Evolutionary conservation across 1,140 invertebrate genomes (phyloP).

Genomic region (Conus betulinus): DNA sequence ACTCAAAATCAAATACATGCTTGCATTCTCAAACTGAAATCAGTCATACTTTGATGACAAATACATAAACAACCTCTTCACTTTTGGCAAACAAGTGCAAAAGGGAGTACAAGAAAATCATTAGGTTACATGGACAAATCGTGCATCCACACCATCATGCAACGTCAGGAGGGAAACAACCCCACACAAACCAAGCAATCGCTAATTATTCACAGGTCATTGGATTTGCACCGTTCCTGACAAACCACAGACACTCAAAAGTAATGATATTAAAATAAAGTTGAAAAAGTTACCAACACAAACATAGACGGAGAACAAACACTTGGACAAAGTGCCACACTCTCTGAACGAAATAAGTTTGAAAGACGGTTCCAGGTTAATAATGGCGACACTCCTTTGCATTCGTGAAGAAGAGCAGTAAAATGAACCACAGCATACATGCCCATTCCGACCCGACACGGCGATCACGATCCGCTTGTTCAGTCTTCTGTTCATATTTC

Average conservation of each 20-base stretch:
- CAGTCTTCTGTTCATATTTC: background rate
- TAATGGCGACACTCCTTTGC: background rate
- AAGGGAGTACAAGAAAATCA: conserved; percentile 21
- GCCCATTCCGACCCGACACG: background rate
- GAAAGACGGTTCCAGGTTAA: background rate
- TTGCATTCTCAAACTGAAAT: background rate
- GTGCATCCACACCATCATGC: background rate
- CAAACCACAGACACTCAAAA: background rate
- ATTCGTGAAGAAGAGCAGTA: background rate
- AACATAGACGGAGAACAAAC: background rate
- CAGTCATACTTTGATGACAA: background rate
- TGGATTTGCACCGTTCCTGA: background rate
- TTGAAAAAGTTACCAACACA: background rate
- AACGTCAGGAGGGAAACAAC: background rate
- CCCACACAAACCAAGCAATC: background rate
- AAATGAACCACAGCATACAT: background rate
- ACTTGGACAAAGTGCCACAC: background rate
- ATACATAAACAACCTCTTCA: background rate
- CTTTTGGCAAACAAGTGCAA: conserved; percentile 37
- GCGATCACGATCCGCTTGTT: background rate
- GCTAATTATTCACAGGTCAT: background rate
- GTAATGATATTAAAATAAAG: background rate
- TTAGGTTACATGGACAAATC: background rate
- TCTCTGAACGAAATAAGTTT: background rate
- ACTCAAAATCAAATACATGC: background rate